Conservation (phyloP, 2,797 vertebrate species). For the Betta splendens region DNA sequence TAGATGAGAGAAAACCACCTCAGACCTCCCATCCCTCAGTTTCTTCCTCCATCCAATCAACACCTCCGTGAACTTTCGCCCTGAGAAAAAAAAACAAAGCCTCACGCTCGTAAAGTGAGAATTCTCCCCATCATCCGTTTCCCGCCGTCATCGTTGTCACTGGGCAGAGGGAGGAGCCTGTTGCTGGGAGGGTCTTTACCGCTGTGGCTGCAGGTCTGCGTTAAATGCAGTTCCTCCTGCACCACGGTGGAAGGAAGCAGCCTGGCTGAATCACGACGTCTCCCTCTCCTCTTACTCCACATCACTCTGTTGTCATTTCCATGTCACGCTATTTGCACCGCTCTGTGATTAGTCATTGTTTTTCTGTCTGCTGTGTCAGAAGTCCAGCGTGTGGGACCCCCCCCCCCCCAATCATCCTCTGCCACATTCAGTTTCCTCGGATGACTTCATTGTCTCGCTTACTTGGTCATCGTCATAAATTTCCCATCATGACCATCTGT, state of each 20-base stretch:
- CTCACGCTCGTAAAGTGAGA: conserved; percentile 18
- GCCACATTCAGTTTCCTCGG: conserved; percentile 56
- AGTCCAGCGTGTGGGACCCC: conserved; percentile 9
- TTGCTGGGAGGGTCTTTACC: conserved; percentile 18
- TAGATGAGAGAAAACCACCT: neutral
- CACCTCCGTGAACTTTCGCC: conserved; percentile 48
- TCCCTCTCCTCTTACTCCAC: neutral
- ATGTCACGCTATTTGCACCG: conserved; percentile 18
- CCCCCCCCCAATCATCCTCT: conserved; percentile 38
- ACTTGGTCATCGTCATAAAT: conserved; percentile 46
- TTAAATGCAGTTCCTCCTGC: conserved; percentile 50
- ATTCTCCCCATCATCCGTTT: conserved; percentile 41
- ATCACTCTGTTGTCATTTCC: conserved; percentile 17
- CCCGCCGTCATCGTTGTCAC: conserved; percentile 33
- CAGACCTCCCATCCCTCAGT: neutral
- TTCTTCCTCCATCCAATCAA: conserved; percentile 43
- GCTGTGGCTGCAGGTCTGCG: conserved; percentile 49
- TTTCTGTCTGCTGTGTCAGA: conserved; percentile 24
- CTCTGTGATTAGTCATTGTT: conserved; percentile 40
- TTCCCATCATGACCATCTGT: conserved; percentile 48
- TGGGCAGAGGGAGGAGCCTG: conserved; percentile 30
- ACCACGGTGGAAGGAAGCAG: conserved; percentile 11
- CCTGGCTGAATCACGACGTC: conserved; percentile 10
- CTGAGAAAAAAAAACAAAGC: conserved; percentile 15
- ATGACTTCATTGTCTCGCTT: conserved; percentile 58